Evolutionary conservation across 2,888 invertebrate genomes (phyloP).

Genomic region (Cephalotes varians): DNA sequence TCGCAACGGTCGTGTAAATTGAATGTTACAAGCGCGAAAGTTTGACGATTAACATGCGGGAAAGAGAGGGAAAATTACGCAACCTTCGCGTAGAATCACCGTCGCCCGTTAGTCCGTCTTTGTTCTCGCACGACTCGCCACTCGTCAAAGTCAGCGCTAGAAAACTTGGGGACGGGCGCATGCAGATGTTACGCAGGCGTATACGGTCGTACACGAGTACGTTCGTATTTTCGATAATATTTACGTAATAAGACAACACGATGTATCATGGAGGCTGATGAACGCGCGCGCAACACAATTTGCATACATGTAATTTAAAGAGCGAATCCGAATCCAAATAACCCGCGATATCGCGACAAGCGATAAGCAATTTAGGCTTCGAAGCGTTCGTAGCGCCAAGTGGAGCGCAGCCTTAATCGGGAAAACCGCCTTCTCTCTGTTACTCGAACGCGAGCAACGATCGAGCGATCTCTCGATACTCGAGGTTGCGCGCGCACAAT

Average conservation of each 20-base stretch:
- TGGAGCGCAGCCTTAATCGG: too few relatives aligned
- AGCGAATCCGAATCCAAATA: neutral
- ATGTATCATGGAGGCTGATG: neutral
- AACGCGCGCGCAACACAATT: neutral
- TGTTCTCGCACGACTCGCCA: neutral
- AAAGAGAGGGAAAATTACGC: slow-evolving; percentile 1
- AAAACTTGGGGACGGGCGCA: neutral
- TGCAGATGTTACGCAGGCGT: neutral
- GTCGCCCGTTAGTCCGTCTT: slow-evolving; percentile 2
- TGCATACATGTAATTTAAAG: neutral
- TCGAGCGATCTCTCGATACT: neutral
- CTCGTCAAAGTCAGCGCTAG: neutral
- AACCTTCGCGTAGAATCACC: neutral
- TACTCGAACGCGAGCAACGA: neutral
- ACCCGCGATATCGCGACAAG: neutral
- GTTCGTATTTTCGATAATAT: neutral
- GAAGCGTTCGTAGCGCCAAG: too few relatives aligned
- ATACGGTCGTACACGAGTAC: neutral
- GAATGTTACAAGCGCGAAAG: slow-evolving; percentile 55
- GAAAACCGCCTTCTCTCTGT: too few relatives aligned
- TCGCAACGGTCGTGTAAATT: slow-evolving; percentile 48
- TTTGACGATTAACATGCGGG: slow-evolving; percentile 13
- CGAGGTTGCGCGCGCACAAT: neutral
- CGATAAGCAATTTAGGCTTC: too few relatives aligned
- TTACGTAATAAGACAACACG: neutral